phyloP scores from a whole-genome alignment of 2,888 invertebrate species.

The Pseudococcus jackbeardsleyi region DNA sequence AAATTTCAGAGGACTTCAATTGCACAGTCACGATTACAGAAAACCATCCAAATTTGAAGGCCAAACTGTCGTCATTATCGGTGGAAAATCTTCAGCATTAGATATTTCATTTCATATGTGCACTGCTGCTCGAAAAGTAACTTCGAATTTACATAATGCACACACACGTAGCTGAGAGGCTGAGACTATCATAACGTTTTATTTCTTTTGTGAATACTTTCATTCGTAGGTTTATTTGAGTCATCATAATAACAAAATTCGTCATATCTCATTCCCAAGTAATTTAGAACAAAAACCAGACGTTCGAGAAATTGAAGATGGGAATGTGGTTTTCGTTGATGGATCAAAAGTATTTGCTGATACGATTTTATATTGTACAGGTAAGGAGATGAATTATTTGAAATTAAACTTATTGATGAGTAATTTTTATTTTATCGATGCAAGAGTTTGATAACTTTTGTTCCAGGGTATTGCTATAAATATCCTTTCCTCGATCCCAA shows the following conservation, averaged over 20 bases:
- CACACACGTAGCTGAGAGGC: no score
- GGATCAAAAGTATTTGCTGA: slow-evolving; percentile 76
- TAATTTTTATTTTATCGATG: no score
- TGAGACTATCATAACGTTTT: background rate
- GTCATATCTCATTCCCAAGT: slow-evolving; percentile 70
- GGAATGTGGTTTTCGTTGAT: slow-evolving; percentile 75
- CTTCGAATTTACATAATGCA: background rate
- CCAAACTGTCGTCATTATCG: slow-evolving; percentile 77
- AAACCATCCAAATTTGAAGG: slow-evolving; percentile 75
- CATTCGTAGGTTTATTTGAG: slow-evolving; percentile 68
- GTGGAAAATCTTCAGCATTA: slow-evolving; percentile 81
- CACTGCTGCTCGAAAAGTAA: slow-evolving; percentile 74
- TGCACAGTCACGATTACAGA: slow-evolving; percentile 84
- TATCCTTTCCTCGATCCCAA: slow-evolving; percentile 82
- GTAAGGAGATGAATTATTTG: slow-evolving; percentile 69
- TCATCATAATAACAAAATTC: slow-evolving; percentile 67
- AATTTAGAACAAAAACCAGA: slow-evolving; percentile 74
- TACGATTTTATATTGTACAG: slow-evolving; percentile 80
- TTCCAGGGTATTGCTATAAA: slow-evolving; percentile 79
- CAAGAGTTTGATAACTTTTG: slow-evolving; percentile 20
- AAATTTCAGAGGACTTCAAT: slow-evolving; percentile 74
- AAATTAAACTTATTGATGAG: no score
- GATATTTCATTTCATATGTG: slow-evolving; percentile 81
- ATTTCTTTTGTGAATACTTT: slow-evolving; percentile 21
- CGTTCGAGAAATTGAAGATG: slow-evolving; percentile 68